These are phyloP conservation scores for Mesaphorura yosii DNA, from an alignment of 1,140 invertebrate genomes.

Conservation along the genomic window DNA sequence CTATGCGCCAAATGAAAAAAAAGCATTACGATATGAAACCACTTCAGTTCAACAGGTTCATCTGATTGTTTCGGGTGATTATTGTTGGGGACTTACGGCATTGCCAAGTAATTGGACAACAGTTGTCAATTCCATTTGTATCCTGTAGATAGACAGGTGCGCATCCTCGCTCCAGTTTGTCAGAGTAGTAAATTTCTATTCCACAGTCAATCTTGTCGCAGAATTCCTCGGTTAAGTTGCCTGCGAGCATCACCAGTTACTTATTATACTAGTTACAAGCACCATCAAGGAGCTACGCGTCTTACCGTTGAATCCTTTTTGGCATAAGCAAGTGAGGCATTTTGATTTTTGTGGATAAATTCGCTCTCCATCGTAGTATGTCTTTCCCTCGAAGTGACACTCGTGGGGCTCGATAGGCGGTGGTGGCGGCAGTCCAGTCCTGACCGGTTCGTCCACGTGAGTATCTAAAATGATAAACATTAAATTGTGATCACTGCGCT, in stretches of 20 bases:
- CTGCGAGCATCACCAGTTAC: neutral
- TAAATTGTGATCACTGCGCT: neutral
- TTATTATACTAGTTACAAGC: neutral
- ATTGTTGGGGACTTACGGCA: conserved; percentile 31
- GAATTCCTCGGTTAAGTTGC: conserved; percentile 15
- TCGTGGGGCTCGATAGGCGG: conserved; percentile 2
- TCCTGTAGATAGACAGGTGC: conserved; percentile 23
- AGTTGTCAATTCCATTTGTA: conserved; percentile 9
- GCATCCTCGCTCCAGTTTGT: conserved; percentile 20
- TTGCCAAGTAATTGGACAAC: conserved; percentile 29
- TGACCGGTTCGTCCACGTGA: neutral
- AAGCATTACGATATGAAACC: neutral
- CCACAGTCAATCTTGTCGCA: conserved; percentile 29
- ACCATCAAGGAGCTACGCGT: neutral
- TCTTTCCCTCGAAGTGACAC: conserved; percentile 19
- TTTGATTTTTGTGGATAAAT: conserved; percentile 24
- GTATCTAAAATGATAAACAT: conserved; percentile 2
- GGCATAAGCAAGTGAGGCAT: conserved; percentile 23
- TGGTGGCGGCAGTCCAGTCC: neutral
- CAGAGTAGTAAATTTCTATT: conserved; percentile 26
- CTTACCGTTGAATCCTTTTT: conserved; percentile 17
- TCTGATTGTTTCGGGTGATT: too few relatives aligned
- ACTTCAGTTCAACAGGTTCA: neutral
- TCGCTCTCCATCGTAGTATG: conserved; percentile 21
- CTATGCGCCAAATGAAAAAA: conserved; percentile 4